Evolutionary conservation across 2,797 vertebrate genomes (phyloP).

Genomic region (Tauraco hartlaubi): DNA sequence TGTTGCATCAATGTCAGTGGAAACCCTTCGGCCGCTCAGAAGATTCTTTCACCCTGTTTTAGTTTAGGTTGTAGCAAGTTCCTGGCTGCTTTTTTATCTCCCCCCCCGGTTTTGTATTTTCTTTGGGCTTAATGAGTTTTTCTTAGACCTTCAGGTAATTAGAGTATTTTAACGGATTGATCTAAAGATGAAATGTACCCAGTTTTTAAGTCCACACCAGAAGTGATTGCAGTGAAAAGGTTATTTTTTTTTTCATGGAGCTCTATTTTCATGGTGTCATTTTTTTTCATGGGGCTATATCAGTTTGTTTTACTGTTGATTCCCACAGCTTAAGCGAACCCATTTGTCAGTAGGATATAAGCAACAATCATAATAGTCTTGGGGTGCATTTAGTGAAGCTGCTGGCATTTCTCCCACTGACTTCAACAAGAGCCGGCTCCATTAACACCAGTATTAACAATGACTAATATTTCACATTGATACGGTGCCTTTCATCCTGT

Average conservation of each 20-base stretch:
- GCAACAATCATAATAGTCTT: conserved; percentile 66
- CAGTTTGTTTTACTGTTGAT: conserved; percentile 48
- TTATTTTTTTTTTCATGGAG: background rate
- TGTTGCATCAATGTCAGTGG: background rate
- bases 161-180: background rate
- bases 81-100: background rate
- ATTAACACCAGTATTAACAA: conserved; percentile 68
- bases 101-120: background rate
- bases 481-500: conserved; percentile 44
- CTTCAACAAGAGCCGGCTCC: conserved; percentile 28
- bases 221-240: background rate
- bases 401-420: conserved; percentile 40
- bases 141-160: background rate
- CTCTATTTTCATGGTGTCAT: background rate
- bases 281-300: background rate
- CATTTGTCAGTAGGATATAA: conserved; percentile 52
- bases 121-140: background rate
- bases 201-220: background rate
- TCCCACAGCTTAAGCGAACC: conserved; percentile 57
- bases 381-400: conserved; percentile 54
- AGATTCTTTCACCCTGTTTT: background rate
- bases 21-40: background rate
- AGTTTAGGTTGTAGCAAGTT: background rate
- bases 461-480: conserved; percentile 65
- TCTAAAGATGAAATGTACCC: background rate